These are phyloP conservation scores for Onchidella celtica DNA, from an alignment of 2,888 invertebrate species.

Conservation along the genomic window DNA sequence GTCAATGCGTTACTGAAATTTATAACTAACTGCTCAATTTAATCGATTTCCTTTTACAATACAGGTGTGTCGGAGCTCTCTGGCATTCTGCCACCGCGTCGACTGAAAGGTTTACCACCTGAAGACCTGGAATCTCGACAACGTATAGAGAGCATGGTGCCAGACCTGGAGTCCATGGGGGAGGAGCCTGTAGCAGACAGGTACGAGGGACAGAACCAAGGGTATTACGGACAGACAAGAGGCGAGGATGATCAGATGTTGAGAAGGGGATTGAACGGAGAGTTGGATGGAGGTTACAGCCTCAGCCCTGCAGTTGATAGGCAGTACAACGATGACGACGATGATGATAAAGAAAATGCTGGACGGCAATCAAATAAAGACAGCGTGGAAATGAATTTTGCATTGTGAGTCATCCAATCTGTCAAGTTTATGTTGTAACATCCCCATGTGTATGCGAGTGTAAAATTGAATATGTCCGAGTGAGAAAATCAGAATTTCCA, in stretches of 20 bases:
- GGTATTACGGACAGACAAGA: not conserved
- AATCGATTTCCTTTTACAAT: too few species aligned
- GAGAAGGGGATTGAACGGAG: not conserved
- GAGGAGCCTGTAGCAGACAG: conserved; percentile 34
- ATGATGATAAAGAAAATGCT: conserved; percentile 48
- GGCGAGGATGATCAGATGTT: not conserved
- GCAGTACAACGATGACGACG: conserved; percentile 52
- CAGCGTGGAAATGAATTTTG: conserved; percentile 21
- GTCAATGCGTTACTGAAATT: too few species aligned
- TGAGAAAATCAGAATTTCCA: too few species aligned
- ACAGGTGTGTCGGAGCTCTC: not conserved
- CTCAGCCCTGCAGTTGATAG: conserved; percentile 50
- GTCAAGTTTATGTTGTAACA: too few species aligned
- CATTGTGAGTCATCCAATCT: conserved; percentile 38
- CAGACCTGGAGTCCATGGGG: conserved; percentile 71
- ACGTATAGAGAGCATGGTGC: conserved; percentile 68
- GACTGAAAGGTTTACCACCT: conserved; percentile 15
- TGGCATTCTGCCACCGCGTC: not conserved
- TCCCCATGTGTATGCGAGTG: too few species aligned
- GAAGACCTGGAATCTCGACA: conserved; percentile 59
- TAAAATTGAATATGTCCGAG: too few species aligned
- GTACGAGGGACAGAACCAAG: not conserved
- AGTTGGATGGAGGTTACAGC: not conserved
- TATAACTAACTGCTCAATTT: too few species aligned
- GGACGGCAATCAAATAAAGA: not conserved